Evolutionary conservation across 1,140 invertebrate species (phyloP), one percentile per base, ranked within the genome.

Genomic region (Paraescarpia echinospica): DNA sequence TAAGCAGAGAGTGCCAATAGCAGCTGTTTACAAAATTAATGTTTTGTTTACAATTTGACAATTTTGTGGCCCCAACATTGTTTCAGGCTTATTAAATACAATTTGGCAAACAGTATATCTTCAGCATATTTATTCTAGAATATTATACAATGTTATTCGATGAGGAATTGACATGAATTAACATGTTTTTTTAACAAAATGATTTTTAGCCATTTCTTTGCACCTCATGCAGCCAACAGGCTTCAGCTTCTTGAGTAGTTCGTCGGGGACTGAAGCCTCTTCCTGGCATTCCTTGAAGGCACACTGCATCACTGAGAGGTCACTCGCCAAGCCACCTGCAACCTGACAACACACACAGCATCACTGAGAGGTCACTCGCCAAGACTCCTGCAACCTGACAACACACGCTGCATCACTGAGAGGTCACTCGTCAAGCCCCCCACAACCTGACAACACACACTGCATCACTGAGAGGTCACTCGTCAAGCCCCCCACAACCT

Each of bases 201-300:
- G 93, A 98, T 97, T 92, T 97, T 97, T 88, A 98, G 96, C 95
- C 98, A 98, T 94, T 97, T 97, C 31, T 77, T 27, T 91, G 93
- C 94, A 96, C 96, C 95, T 96, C 77, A 96, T 94, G 91, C 93
- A 94, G 18, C 96, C 96, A 51, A 93, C 94, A 92, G 95, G 94
- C 93, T 95, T 95, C 31, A 96, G 94, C 33, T 94, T 93, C 22
- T 95, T 93, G 31, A 96, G 93, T 9, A 95, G 91, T 59, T 95
- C 94, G 41, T 95, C 94, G 14, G 95, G 93, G 12, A 96, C 93
- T 88, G 98, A 98, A 48, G 98, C 99, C 96, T 99, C 99, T 96
- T 99, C 99, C 93, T 97, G 97, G 22, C 98, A 98, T 96, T 99
- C 99, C 95, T 99, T 99, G 93, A 98, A 97, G 33, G 98, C 98